Base-by-base conservation (phyloP, 2,888 invertebrate genomes). In the Chymomyza amoena region DNA sequence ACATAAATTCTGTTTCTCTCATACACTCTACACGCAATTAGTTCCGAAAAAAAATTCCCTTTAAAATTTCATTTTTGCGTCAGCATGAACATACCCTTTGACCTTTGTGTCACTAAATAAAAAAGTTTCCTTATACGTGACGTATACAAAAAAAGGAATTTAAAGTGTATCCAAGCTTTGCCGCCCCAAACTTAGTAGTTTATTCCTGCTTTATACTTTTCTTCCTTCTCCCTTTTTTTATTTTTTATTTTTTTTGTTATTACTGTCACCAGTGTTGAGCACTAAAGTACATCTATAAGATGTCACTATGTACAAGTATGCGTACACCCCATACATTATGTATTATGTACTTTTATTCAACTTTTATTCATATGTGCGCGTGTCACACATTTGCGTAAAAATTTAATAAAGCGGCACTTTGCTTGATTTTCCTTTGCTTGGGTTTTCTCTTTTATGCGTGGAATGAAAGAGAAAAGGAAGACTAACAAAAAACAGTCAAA, bases 321-420 rank as follows among this genome's bases (percentile, higher is more conserved):
- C 64, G 54, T 25, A 25, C 25, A 25, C 25, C 25, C 52, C 45
- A 52, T 45, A 20, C 65, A 54, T 73, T 70, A 62, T 75, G 32
- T 32, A 32, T 32, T 32, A 32, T 32, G 32, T 32, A 32, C 32
- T 83, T 72, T 84, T 84, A 85, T 87, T 87, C 84, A 87, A 32
- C 32, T 83, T 72, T 84, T 84, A 85, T 87, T 87, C 84, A 87
- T 85, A 80, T 79, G 39, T 45, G 72, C 77, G 80, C 76, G 87
- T 77, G 76, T 84, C 75, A 70, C 69, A 71, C 83, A 77, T 81
- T 87, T 84, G 81, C 76, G 83, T 84, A 83, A 84, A 84, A 84
- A 84, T 87, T 84, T 84, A 84, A 84, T 84, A 84, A 84, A 84
- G 80, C 83, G 73, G 81, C 80, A 74, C 80, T 72, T 66, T 75